Conservation (phyloP, 2,797 vertebrate species). For the Protosalanx chinensis region DNA sequence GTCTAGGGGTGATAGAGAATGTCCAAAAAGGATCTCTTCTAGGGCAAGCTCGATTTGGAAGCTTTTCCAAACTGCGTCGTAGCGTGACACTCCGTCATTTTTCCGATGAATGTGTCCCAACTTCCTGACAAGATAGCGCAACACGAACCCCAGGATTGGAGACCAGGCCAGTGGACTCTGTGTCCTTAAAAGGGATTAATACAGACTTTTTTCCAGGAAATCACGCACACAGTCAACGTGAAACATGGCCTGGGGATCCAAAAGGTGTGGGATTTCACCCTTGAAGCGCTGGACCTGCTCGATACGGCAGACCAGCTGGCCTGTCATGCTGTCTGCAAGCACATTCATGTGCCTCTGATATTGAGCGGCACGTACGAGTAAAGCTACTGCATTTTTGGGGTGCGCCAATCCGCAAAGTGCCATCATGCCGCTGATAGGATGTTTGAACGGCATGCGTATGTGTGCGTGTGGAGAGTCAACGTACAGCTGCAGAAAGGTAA, state of each 20-base stretch:
- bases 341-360: neutral
- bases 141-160: too few relatives aligned
- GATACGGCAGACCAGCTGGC: neutral
- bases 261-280: neutral
- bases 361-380: too few relatives aligned
- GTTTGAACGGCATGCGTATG: neutral
- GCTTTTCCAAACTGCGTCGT: too few relatives aligned
- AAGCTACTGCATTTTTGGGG: neutral
- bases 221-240: neutral
- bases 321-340: neutral
- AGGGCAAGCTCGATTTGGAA: neutral
- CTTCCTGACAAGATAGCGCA: too few relatives aligned
- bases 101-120: too few relatives aligned
- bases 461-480: neutral
- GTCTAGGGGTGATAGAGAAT: neutral
- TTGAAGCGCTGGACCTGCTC: neutral
- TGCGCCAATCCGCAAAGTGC: neutral
- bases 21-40: neutral
- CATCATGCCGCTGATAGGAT: neutral
- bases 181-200: neutral
- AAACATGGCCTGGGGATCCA: neutral
- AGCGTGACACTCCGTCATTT: too few relatives aligned
- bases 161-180: too few relatives aligned
- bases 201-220: neutral
- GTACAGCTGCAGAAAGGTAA: slow-evolving; percentile 6